Percentiles rank a stretch among this genome's conserved stretches.
Evolutionary conservation across 2,888 invertebrate genomes (phyloP).

Genomic region (Teleiodes luculella): DNA sequence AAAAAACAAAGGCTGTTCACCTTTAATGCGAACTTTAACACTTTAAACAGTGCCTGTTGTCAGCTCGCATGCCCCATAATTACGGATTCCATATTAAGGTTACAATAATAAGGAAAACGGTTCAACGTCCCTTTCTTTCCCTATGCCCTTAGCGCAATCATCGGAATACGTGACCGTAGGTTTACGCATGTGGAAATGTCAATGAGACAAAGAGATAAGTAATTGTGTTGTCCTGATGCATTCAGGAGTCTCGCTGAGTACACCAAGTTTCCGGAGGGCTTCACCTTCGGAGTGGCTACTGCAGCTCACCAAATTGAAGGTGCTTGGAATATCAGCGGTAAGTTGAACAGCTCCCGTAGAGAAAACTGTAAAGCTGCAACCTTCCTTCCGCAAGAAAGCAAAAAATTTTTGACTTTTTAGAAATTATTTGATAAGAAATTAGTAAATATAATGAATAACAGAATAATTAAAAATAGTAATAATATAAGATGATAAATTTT

Average conservation of each 20-base stretch:
- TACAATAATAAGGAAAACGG: slow-evolving; percentile 3
- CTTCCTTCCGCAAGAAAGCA: too few species aligned
- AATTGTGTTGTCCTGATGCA: not conserved
- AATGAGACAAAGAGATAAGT: not conserved
- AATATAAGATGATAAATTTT: too few species aligned
- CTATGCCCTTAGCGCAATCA: not conserved
- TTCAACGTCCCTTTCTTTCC: slow-evolving; percentile 3
- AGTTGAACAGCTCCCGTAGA: too few species aligned
- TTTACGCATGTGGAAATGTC: not conserved
- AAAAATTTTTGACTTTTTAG: too few species aligned
- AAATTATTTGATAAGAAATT: too few species aligned
- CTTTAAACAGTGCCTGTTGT: not conserved
- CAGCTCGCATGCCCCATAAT: not conserved
- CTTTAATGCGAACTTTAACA: slow-evolving; percentile 7
- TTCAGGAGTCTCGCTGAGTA: slow-evolving; percentile 49
- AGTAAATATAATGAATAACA: too few species aligned
- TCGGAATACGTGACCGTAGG: not conserved
- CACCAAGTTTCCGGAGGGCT: slow-evolving; percentile 69
- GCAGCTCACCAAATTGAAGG: slow-evolving; percentile 82
- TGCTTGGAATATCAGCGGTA: slow-evolving; percentile 80
- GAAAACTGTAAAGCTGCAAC: too few species aligned
- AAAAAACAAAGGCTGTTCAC: slow-evolving; percentile 3
- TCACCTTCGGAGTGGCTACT: slow-evolving; percentile 74
- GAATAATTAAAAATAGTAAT: too few species aligned
- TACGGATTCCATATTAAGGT: slow-evolving; percentile 4